Percentiles rank a stretch among this genome's conserved stretches.
Evolutionary conservation across 2,113 vertebrate species (phyloP).

Genomic region (Ophiodon elongatus): DNA sequence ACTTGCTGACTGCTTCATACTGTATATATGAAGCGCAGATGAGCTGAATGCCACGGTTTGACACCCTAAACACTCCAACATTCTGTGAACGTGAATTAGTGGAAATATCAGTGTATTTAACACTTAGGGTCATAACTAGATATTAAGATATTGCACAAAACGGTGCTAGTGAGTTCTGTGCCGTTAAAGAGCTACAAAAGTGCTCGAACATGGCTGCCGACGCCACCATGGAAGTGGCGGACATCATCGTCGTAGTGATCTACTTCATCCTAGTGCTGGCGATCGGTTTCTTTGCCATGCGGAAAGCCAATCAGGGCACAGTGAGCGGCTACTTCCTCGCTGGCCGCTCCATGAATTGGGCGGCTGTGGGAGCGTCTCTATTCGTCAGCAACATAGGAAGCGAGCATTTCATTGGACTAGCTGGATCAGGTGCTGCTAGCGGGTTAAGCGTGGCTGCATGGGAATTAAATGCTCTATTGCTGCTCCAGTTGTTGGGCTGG

Average conservation of each 20-base stretch:
- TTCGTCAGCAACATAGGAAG: slow-evolving; percentile 99
- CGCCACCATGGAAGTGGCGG: slow-evolving; percentile 88
- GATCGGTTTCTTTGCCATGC: slow-evolving; percentile 94
- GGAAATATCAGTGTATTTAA: background rate
- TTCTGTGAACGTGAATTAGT: background rate
- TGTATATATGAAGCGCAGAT: background rate
- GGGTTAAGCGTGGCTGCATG: slow-evolving; percentile 95
- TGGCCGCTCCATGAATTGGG: slow-evolving; percentile 96
- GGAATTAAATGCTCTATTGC: slow-evolving; percentile 94
- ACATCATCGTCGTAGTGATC: slow-evolving; percentile 91
- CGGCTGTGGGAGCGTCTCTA: slow-evolving; percentile 92
- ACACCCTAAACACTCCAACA: background rate
- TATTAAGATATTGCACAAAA: background rate
- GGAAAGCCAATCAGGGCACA: slow-evolving; percentile 93
- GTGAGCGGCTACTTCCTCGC: slow-evolving; percentile 97
- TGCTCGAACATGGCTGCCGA: slow-evolving; percentile 37
- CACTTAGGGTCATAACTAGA: background rate
- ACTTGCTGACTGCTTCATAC: background rate
- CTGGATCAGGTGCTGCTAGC: slow-evolving; percentile 94
- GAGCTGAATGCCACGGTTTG: background rate
- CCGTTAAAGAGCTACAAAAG: background rate
- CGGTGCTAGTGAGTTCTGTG: background rate
- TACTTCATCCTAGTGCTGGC: slow-evolving; percentile 94
- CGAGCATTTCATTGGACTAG: slow-evolving; percentile 97
- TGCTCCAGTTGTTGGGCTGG: slow-evolving; percentile 96